Base-by-base conservation (phyloP, 2,113 vertebrate genomes). In the Sphyrna mokarran region DNA sequence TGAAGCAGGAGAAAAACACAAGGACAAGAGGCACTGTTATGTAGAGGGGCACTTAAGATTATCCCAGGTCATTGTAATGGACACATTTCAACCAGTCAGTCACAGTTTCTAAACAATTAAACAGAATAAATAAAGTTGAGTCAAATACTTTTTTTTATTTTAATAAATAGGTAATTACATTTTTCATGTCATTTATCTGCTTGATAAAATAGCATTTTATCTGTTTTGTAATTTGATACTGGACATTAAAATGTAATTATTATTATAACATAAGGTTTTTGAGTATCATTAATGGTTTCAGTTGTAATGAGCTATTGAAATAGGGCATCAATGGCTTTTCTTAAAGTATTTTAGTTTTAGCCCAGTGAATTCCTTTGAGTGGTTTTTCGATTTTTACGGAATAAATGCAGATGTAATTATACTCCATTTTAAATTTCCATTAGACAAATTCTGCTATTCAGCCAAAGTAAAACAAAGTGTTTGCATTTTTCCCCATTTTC, bases 171-270 rank as follows among this genome's bases (percentile, higher is more conserved):
- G 22, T 87, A 89, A 89, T 87, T 87, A 87, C 54, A 29, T 89
- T 29, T 61, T 58, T 54, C 29, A 54, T n/a, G 48, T 61, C 48
- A 89, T 58, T 58, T 54, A 33, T 33, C 72, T 76, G 72, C 29
- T 76, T 1, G 29, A 76, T 29, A 33, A 10, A 76, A 76, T 33
- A 33, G 29, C 26, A 33, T 76, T 76, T 33, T 8, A 9, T 33
- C 48, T 87, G 83, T 86, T 89, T 89, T 89, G 86, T 58, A 89
- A 89, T 89, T 89, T 89, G 86, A 29, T 89, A 61, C 86, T 61
- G 7, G 86, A 33, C 86, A 89, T 89, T 89, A 89, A 89, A 89
- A 89, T 29, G 26, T 89, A 89, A 61, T 89, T 89, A 89, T 89
- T 89, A 54, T 33, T 89, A 89, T 33, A 58, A 6, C 86, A 89